Base-by-base conservation (phyloP, 2,113 vertebrate species). In the Notothenia rossii region DNA sequence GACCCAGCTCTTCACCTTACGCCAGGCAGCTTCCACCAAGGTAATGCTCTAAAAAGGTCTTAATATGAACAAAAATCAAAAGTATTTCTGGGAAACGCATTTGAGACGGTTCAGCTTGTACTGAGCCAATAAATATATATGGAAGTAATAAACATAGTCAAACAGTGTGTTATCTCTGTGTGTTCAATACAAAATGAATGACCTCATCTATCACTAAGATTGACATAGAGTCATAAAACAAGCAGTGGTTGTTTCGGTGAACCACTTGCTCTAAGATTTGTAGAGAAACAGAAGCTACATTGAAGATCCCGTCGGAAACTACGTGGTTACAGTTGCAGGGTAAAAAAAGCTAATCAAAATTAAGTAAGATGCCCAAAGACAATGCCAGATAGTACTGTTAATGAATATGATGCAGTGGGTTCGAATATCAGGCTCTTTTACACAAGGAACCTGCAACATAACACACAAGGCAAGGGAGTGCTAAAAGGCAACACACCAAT, bases 1-100 rank as follows among this genome's bases (percentile, higher is more conserved):
- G 96, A 56, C 92, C 93, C 74, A 94, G 69, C 68, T 79, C 92
- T n/a, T 78, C 95, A 1, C 87, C 91, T 79, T 98, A 96, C 72
- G 82, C 61, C 65, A 94, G 96, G 53, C 97, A 97, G 83, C 89
- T 87, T 86, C 81, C 77, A 20, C 88, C 92, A 3, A 91, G 89
- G 93, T 94, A 89, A 85, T 50, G 3, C 61, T 45, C 54, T 12
- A 10, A 51, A 10, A 45, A 22, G 5, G 5, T 46, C 9, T 33
- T 53, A 0, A 62, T 49, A 18, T 2, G 1, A 4, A 0, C 36
- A 40, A 40, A 40, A 7, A 40, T 7, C 36, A 1, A 7, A 22
- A 40, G 8, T 29, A 40, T 33, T 33, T 12, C 0, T 29, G 5
- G 14, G 50, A 45, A 74, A 10, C 9, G 17, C 9, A 40, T 63